Base-by-base conservation (phyloP, 2,888 invertebrate species). In the Glaucopsyche alexis region DNA sequence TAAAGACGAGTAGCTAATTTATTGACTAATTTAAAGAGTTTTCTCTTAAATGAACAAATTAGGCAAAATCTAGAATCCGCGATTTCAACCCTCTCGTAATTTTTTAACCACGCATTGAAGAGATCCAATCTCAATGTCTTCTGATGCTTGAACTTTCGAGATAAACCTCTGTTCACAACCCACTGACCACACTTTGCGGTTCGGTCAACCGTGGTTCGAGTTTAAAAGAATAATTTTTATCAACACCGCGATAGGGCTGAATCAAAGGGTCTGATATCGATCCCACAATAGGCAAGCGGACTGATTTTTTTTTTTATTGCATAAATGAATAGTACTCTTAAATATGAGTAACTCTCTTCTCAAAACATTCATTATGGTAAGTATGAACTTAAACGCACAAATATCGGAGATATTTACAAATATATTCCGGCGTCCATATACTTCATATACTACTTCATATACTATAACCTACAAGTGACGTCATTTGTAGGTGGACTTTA, bases 151-250 rank as follows among this genome's bases (percentile, higher is more conserved):
- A 45, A 47, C 67, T 42, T 47, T 69, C 7, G 69, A 69, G 29
- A 69, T 69, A 69, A 69, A 69, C 49, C 69, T 69, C 85, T 87
- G 85, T 85, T 85, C 83, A 81, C 83, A 75, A 75, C 80, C 80
- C 84, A 80, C 85, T 86, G 88, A 86, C 88, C 88, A 83, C 83
- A 83, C 84, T 88, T 89, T 88, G 83, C 81, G 84, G 81, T 84
- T 86, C 90, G 85, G 83, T 80, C 84, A 85, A 88, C 89, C 90
- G 83, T 87, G 81, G 79, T 80, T 84, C 81, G 83, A 86, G 86
- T 84, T 85, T 85, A 85, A 89, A 88, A 87, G 85, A 90, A 90
- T 91, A 90, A 90, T 90, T 89, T 84, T 83, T 81, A 81, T 80
- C 79, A 77, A 79, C 70, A 74, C 71, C 45, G 70, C 64, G 72